Base-by-base conservation (phyloP, 2,797 vertebrate genomes). In the Tympanoctomys barrerae region DNA sequence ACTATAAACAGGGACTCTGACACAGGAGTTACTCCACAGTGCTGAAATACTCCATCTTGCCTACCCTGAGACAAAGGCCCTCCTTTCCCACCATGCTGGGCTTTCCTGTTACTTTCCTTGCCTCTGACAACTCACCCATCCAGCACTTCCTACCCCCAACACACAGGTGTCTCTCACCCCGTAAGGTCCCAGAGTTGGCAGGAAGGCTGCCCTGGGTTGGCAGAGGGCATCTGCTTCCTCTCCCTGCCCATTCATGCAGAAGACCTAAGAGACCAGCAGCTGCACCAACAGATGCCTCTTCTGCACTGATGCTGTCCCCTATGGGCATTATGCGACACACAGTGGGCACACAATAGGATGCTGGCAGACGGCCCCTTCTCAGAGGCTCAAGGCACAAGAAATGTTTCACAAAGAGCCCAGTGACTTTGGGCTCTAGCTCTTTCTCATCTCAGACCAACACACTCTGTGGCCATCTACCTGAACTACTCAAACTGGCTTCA, bases 281-380 rank as follows among this genome's bases (percentile, higher is more conserved):
- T 59, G 19, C 26, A 54, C 4, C 33, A 83, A 36, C 0, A 13
- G 52, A 81, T 42, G 21, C 31, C 13, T 39, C 46, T 31, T 79
- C 54, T 46, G 36, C 4, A 16, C 5, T 52, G 16, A 2, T 1
- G 0, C 22, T 16, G 64, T n/a, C 16, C 54, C 11, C 0, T 1
- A 4, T 5, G 2, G 62, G 19, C 12, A 64, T 54, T 46, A n/a
- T 28, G 26, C 3, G 64, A 42, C 16, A 64, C 5, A 33, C 0
- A 49, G 46, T n/a, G 6, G 26, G 85, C 21, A 2, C 4, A 0
- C 19, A 42, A 31, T 0, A 52, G 73, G 54, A 71, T 5, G 6
- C n/a, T 11, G 33, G 26, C 24, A 31, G 57, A 24, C 0, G 36
- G 16, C 24, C n/a, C 46, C n/a, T 46, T 91, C 61, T 80, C 10